phyloP scores from a whole-genome alignment of 2,113 vertebrate species.

The Myiopsitta monachus region DNA sequence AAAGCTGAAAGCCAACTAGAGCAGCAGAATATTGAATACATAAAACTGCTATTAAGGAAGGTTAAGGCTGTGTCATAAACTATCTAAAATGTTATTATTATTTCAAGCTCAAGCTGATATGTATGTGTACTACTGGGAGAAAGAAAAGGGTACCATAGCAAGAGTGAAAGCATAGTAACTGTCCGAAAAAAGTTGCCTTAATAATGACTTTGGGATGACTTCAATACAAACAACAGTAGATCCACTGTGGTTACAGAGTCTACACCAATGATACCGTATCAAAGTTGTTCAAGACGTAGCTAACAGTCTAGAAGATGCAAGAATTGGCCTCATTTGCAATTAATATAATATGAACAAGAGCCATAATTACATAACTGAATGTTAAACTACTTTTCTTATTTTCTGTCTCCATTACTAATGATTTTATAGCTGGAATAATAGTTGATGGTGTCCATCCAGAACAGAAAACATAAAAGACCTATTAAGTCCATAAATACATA shows the following conservation, averaged over 20 bases:
- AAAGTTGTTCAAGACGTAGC: not conserved
- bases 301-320: not conserved
- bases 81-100: conserved; percentile 54
- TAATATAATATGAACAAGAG: not conserved
- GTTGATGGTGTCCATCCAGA: not conserved
- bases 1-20: conserved; percentile 31
- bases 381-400: not conserved
- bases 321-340: not conserved
- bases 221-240: not conserved
- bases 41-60: conserved; percentile 54
- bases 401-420: not conserved
- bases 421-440: not conserved
- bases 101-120: conserved; percentile 12
- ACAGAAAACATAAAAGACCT: not conserved
- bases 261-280: not conserved
- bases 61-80: conserved; percentile 60
- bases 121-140: not conserved
- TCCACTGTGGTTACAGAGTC: not conserved
- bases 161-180: not conserved
- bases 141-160: conserved; percentile 1
- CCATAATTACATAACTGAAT: not conserved
- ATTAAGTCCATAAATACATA: not conserved
- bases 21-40: conserved; percentile 8
- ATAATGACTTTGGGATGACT: conserved; percentile 7
- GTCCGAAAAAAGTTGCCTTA: not conserved